A percentile compares a stretch with the other conserved stretches of the same genome.
These are phyloP conservation scores for Steinernema hermaphroditum DNA, from an alignment of 2,888 invertebrate species.

Conservation along the genomic window DNA sequence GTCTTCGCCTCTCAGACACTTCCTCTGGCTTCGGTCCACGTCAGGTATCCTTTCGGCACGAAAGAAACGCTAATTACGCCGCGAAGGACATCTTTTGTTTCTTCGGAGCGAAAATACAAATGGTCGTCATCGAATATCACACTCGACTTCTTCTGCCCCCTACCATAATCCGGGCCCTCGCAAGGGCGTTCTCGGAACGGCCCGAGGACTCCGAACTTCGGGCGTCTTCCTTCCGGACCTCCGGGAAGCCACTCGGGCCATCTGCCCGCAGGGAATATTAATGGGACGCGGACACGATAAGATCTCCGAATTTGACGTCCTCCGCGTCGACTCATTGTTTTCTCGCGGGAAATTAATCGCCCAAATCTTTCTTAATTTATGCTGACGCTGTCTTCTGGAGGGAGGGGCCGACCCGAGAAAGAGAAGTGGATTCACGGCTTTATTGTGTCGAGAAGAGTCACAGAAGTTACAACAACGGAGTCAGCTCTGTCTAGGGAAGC, in stretches of 20 bases:
- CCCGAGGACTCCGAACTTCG: neutral
- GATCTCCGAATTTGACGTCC: conserved; percentile 20
- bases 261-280: conserved; percentile 12
- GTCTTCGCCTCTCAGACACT: too few relatives aligned
- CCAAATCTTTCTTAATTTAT: conserved; percentile 21
- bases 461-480: neutral
- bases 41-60: too few relatives aligned
- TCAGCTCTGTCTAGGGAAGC: too few relatives aligned
- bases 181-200: neutral
- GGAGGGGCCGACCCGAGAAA: too few relatives aligned
- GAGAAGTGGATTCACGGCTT: neutral
- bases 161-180: too few relatives aligned
- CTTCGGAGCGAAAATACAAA: too few relatives aligned
- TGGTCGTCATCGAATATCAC: too few relatives aligned
- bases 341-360: conserved; percentile 26
- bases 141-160: too few relatives aligned
- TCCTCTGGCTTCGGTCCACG: too few relatives aligned
- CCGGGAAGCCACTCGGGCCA: neutral
- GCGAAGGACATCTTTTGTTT: too few relatives aligned
- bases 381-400: too few relatives aligned
- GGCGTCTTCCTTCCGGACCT: neutral
- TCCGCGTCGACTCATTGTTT: conserved; percentile 17
- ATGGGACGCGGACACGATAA: conserved; percentile 12
- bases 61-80: too few relatives aligned
- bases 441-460: conserved; percentile 14